Evolutionary conservation across 2,888 invertebrate genomes (phyloP).

Genomic region (Ctena decussata): DNA sequence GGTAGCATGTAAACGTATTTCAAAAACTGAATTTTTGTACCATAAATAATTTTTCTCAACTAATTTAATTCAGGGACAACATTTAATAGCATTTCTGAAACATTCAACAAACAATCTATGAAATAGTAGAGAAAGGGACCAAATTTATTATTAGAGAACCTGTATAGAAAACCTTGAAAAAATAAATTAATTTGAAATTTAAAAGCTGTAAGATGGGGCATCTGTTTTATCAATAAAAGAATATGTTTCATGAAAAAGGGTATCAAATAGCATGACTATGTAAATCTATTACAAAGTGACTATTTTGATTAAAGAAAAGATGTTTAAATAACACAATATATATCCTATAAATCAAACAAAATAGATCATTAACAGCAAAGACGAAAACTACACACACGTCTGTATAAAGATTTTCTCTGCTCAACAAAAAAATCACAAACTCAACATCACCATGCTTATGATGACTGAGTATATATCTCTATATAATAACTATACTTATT

Average conservation of each 20-base stretch:
- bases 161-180: no score
- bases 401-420: constrained; percentile 3
- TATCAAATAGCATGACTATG: neutral
- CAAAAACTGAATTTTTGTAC: no score
- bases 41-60: no score
- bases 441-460: neutral
- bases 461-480: constrained; percentile 9
- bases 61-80: no score
- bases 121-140: no score
- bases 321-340: constrained; percentile 68
- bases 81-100: no score
- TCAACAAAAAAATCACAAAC: constrained; percentile 13
- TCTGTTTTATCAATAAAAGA: neutral
- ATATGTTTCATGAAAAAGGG: neutral
- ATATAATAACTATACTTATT: constrained; percentile 16
- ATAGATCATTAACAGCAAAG: constrained; percentile 17
- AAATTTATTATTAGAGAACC: no score
- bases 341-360: constrained; percentile 44
- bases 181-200: neutral
- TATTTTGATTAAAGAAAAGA: constrained; percentile 66
- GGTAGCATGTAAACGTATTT: no score
- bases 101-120: no score
- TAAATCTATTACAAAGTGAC: constrained; percentile 20
- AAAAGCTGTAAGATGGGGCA: neutral
- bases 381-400: neutral